Evolutionary conservation across 2,888 invertebrate species (phyloP), one percentile per base, ranked within the genome.

Genomic region (Ectemnius lituratus): DNA sequence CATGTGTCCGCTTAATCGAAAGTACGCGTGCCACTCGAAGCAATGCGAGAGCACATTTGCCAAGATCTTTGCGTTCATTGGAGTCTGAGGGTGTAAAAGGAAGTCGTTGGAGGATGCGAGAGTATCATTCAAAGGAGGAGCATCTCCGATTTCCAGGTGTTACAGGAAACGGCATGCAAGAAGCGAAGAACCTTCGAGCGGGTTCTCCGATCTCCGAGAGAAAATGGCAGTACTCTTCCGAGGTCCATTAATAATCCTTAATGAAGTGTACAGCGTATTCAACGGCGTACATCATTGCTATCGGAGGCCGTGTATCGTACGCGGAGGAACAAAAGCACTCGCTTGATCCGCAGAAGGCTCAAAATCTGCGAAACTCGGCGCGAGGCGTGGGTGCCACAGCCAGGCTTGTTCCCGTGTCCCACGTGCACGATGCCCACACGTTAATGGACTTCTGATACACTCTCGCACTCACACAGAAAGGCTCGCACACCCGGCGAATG

Each of bases 371-470:
- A 76, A 76, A 76, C 52, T 14, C 5, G 16, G n/a, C 76, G 72
- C 62, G 66, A 58, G 69, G 74, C 82, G 84, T 83, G 74, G 81
- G 81, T 73, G 79, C 63, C 5, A 6, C 3, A 37, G 45, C 56
- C 70, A 18, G 65, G 63, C 70, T 68, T 62, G 70, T 69, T 71
- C 80, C 64, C 74, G 69, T 76, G 78, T 70, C 78, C 74, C 78
- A 69, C 77, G 72, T 67, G 80, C 67, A 71, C 78, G 75, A n/a
- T 81, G 83, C 83, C 81, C 77, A 82, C 84, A 85, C 82, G 76
- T 79, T 87, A 87, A 87, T 87, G 84, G 86, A 85, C 84, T 86
- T 83, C 84, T 84, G 87, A 87, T 86, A 84, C 78, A 16, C 52
- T 16, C 52, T 16, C 52, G 52, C 16, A 14, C 52, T 52, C 52